Evolutionary conservation across 2,797 vertebrate genomes (phyloP).

Genomic region (Myotis planiceps): DNA sequence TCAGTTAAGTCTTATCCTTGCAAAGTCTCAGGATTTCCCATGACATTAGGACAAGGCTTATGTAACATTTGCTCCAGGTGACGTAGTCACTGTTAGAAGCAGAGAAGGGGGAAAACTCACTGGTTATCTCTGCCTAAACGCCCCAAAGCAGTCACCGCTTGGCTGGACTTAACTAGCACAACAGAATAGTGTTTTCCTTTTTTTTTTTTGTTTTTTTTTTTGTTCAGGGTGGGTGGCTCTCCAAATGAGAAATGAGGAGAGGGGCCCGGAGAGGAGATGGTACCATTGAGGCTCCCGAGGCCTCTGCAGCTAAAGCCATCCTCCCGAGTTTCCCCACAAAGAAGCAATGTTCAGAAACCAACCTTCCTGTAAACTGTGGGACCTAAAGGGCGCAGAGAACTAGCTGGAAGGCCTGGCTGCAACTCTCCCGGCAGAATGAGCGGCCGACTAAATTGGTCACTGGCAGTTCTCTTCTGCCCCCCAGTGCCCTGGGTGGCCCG

Average conservation of each 20-base stretch:
- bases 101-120: not conserved
- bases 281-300: not conserved
- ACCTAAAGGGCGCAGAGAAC: not conserved
- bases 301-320: not conserved
- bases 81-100: not conserved
- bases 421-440: not conserved
- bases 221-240: not conserved
- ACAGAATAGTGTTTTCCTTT: not conserved
- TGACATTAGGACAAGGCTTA: not conserved
- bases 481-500: slow-evolving; percentile 29
- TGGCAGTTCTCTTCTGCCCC: slow-evolving; percentile 60
- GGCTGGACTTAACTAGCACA: not conserved
- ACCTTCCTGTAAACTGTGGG: not conserved
- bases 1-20: not conserved
- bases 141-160: not conserved
- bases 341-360: not conserved
- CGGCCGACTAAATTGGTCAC: not conserved
- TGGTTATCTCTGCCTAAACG: not conserved
- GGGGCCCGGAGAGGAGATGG: not conserved
- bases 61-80: slow-evolving; percentile 24
- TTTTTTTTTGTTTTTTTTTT: not conserved
- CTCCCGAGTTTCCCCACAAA: not conserved
- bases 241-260: not conserved
- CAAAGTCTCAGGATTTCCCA: not conserved
- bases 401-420: not conserved